Base-by-base conservation (phyloP, 2,888 invertebrate genomes). In the Mythimna loreyi region DNA sequence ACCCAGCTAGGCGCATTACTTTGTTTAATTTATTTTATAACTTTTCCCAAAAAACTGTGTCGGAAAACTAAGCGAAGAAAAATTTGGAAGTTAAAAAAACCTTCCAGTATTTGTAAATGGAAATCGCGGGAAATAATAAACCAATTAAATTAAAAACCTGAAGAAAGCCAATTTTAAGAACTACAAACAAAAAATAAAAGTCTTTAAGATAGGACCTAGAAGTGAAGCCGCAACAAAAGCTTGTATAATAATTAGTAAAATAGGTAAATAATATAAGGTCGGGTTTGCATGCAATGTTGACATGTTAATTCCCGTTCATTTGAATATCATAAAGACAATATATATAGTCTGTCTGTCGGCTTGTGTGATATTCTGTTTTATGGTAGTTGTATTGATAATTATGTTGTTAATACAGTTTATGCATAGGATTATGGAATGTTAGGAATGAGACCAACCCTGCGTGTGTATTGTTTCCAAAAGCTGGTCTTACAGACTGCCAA, bases 251-350 rank as follows among this genome's bases (percentile, higher is more conserved):
- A 21, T 52, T 33, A 40, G 16, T 40, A 6, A 55, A 73, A 72
- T 65, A 68, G 55, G 50, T 77, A 61, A 67, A 53, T 71, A 55
- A 69, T 59, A 73, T 75, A 60, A 72, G 61, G 61, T 55, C 52
- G 28, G 11, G 33, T 64, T 23, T n/a, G 72, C 76, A 76, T 60
- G 76, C 76, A 53, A 76, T 62, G 53, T 72, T 76, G 77, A 72
- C 76, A 76, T 76, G 63, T 76, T 76, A 76, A 76, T 76, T 53
- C 68, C 72, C 64, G 49, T 49, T 76, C 52, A 76, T 76, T 76
- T 76, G 65, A 76, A 76, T 76, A 72, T 59, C 68, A 68, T 64
- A 72, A 64, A 30, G n/a, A 66, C 65, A 63, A 66, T 78, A 78
- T 73, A 68, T 69, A 69, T 60, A 63, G 74, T 78, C 62, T 77